Evolutionary conservation across 2,113 vertebrate species (phyloP), one percentile per base, ranked within the genome.

Genomic region (Pteruthius melanotis): DNA sequence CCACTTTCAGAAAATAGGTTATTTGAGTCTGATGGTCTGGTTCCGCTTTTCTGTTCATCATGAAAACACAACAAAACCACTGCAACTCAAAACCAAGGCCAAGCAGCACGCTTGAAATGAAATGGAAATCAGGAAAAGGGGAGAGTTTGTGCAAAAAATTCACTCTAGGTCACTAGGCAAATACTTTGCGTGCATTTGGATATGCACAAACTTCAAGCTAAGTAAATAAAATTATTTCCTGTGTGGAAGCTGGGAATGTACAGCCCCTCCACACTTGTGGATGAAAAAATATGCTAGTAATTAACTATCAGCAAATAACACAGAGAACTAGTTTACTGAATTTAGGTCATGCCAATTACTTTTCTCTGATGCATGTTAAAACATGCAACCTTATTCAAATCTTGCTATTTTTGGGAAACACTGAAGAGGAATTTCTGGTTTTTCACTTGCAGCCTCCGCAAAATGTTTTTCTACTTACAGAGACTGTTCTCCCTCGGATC

Each of bases 381-480:
- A 74, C 27, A 40, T 42, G 59, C 24, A 90, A 68, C n/a, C 35
- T 81, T 47, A 80, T 89, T 85, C 53, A 89, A 93, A 84, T 64
- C 65, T 65, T 20, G 45, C 76, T 96, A 90, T 89, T 94, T 97
- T 91, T 95, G 96, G 92, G 94, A 95, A 97, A 94, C 30, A 56
- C 50, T 70, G 18, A 54, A 91, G 94, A 95, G 31, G 90, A 96
- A 96, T 94, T 93, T 96, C 94, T 95, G 88, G 75, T 94, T 88
- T 95, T 96, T 96, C 92, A 95, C 94, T 90, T 78, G 39, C 54
- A 79, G 91, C 52, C 85, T 83, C 86, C 14, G 6, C 82, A 89
- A 94, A 98, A 97, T 68, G 42, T 89, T 96, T 90, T 89, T 72
- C 88, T 94, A 37, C 93, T 96, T 94, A 79, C 74, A 96, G 54